Base-by-base conservation (phyloP, 2,797 vertebrate genomes). In the Yasuhikotakia modesta region DNA sequence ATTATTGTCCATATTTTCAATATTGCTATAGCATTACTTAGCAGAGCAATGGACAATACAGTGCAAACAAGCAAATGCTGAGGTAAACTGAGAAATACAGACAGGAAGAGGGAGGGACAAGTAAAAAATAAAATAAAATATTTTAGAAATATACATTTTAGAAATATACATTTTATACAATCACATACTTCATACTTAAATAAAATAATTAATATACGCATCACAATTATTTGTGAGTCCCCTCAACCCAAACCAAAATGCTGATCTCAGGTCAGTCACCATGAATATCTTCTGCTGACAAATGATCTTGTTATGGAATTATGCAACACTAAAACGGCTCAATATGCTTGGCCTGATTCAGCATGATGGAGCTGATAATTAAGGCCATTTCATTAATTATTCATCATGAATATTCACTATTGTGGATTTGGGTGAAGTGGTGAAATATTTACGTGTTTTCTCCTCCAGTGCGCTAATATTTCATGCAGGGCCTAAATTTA, bases 401-500 rank as follows among this genome's bases (percentile, higher is more conserved):
- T 66, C 67, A 72, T 32, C 58, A 71, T 39, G 64, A 72, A 65
- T 66, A 77, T 70, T 80, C 70, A 57, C 48, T 58, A 76, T 75
- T 83, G 79, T 80, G 68, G 69, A 65, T 55, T 73, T 63, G 66
- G 67, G 46, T 55, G 63, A 74, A 48, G 72, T 70, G 50, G 81
- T 85, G 74, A 81, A 81, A 85, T 83, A 85, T 83, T 83, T 81
- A 80, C 73, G 30, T 69, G 73, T 74, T 85, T 83, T 69, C 65
- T 72, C 68, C 74, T 71, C 70, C 65, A 79, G 69, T 63, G 61
- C 58, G 39, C 75, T 73, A 65, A 79, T 79, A 68, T 78, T 77
- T 83, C 39, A 74, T 77, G 39, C 68, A 21, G 76, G 19, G 60
- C 27, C 61, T 80, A 66, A 76, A 66, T 83, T 77, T 79, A 65